phyloP scores from a whole-genome alignment of 2,113 vertebrate genomes.

The Zapus hudsonius region DNA sequence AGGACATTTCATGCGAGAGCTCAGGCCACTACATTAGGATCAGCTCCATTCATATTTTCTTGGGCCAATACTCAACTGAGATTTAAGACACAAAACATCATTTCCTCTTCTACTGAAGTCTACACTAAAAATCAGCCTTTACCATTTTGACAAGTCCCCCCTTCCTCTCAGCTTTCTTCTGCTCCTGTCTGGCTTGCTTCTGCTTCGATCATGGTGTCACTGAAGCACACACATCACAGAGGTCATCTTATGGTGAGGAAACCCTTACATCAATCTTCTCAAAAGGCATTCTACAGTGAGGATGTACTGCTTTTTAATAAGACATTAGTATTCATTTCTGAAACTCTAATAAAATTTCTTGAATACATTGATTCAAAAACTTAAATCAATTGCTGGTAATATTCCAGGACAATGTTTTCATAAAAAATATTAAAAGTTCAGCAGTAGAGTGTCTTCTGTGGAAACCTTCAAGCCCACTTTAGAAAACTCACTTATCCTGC shows the following conservation, averaged over 20 bases:
- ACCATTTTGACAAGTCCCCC: neutral
- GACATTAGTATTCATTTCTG: neutral
- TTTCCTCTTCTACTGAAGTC: neutral
- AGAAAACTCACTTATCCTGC: neutral
- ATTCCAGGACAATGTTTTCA: neutral
- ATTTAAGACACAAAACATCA: neutral
- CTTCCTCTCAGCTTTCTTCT: neutral
- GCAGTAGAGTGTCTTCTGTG: neutral
- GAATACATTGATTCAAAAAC: neutral
- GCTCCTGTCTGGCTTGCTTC: neutral
- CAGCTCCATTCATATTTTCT: neutral
- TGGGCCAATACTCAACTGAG: neutral
- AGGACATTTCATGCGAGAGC: neutral
- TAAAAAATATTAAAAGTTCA: neutral
- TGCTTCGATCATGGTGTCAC: neutral
- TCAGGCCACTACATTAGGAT: neutral
- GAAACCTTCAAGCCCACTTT: neutral
- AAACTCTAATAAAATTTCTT: slow-evolving; percentile 23
- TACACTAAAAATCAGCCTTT: neutral
- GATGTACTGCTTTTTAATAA: neutral
- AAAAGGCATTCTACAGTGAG: neutral
- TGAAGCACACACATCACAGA: neutral
- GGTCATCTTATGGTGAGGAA: neutral
- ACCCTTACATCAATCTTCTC: neutral
- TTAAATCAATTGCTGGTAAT: neutral